Conservation (phyloP, 64 coral and sea anemone species). For the Acropora yongei region DNA sequence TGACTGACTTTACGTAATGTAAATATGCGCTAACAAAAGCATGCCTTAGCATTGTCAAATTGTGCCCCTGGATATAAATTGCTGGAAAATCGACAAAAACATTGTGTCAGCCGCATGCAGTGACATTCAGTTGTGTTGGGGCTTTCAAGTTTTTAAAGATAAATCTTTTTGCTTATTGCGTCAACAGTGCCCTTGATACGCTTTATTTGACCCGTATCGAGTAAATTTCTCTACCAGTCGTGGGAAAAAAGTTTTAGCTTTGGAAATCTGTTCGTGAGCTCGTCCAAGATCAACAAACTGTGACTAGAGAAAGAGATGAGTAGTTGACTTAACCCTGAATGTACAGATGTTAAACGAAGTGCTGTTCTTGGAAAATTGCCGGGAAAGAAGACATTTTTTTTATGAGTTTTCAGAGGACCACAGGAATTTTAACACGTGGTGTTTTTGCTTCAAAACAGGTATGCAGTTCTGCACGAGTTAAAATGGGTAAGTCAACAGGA, state of each 20-base stretch:
- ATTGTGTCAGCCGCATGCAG: too few relatives aligned
- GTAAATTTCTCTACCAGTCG: constrained; percentile 7
- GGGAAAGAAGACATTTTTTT: background rate
- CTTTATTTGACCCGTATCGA: constrained; percentile 22
- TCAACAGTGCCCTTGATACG: background rate
- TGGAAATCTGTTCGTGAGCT: background rate
- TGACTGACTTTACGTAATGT: background rate
- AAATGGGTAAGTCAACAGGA: background rate
- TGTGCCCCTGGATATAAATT: too few relatives aligned
- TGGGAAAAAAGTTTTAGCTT: background rate
- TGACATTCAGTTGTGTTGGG: too few relatives aligned
- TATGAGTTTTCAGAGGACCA: background rate
- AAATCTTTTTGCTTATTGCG: background rate
- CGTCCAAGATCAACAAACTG: background rate
- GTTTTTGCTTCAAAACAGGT: constrained; percentile 33
- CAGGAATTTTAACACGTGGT: constrained; percentile 47
- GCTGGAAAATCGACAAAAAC: too few relatives aligned
- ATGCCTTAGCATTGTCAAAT: too few relatives aligned
- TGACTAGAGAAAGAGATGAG: background rate
- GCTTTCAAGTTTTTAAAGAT: background rate
- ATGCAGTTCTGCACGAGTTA: background rate
- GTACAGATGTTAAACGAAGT: background rate
- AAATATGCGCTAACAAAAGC: background rate
- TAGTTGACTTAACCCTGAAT: background rate
- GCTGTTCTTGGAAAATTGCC: background rate